phyloP scores from a whole-genome alignment of 92 coral and sea anemone genomes.

The Epizoanthus stellaris region DNA sequence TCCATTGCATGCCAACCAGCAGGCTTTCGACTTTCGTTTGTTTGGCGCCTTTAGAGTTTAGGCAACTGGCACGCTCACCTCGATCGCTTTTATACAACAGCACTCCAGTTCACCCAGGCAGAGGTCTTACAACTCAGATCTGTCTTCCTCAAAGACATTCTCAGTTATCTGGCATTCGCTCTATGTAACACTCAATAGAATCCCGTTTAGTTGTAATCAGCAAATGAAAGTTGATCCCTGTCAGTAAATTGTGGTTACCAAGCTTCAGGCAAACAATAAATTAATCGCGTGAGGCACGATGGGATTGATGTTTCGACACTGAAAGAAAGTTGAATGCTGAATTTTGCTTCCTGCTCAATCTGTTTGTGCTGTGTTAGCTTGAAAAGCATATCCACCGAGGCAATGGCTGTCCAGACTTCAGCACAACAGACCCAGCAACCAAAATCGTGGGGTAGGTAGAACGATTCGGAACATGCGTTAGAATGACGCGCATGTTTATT shows the following conservation, averaged over 20 bases:
- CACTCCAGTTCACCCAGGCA: background rate
- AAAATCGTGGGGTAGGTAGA: constrained; percentile 94
- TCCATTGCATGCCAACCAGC: constrained; percentile 60
- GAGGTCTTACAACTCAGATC: background rate
- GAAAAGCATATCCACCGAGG: background rate
- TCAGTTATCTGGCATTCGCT: too few species aligned
- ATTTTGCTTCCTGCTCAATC: background rate
- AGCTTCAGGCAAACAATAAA: background rate
- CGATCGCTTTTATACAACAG: background rate
- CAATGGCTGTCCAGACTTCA: constrained; percentile 93
- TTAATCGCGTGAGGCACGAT: constrained; percentile 6
- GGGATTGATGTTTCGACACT: background rate
- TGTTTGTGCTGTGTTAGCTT: background rate
- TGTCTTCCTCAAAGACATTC: background rate
- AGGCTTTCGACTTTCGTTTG: background rate
- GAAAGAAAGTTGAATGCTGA: constrained; percentile 1
- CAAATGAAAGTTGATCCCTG: background rate
- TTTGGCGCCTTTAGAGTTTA: background rate
- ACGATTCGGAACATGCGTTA: background rate
- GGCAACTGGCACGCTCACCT: background rate
- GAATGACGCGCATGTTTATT: too few species aligned
- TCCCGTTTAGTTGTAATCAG: background rate
- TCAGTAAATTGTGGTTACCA: background rate
- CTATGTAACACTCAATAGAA: too few species aligned
- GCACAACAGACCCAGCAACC: constrained; percentile 95